Conservation (phyloP, 2,888 invertebrate genomes). For the Ryuthela nishihirai region DNA sequence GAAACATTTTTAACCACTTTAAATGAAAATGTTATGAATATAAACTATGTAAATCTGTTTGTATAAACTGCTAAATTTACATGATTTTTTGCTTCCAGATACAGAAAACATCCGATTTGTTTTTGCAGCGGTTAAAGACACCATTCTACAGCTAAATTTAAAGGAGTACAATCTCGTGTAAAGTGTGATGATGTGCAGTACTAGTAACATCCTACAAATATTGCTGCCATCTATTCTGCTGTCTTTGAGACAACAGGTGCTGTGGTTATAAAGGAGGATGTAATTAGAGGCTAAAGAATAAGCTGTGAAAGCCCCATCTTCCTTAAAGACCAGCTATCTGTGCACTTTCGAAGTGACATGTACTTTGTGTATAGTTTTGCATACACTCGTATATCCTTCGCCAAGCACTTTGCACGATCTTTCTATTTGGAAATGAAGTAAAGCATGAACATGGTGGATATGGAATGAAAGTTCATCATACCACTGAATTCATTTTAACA, state of each 20-base stretch:
- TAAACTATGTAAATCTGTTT: no score
- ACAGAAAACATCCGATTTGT: slow-evolving; percentile 99
- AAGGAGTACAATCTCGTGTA: slow-evolving; percentile 97
- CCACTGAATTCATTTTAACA: slow-evolving; percentile 7
- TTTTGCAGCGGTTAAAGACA: slow-evolving; percentile 99
- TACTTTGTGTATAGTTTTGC: no score
- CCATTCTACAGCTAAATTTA: slow-evolving; percentile 99
- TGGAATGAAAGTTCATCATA: neutral
- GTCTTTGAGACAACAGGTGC: no score
- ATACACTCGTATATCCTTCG: slow-evolving; percentile 18
- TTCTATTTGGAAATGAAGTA: no score
- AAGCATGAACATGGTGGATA: slow-evolving; percentile 2
- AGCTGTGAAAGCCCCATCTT: no score
- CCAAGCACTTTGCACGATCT: neutral
- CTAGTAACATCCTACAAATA: slow-evolving; percentile 22
- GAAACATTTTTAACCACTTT: no score
- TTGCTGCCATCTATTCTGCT: slow-evolving; percentile 2
- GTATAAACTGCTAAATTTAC: no score
- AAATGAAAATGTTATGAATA: no score
- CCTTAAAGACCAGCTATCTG: neutral
- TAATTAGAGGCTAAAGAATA: no score
- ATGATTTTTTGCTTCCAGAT: slow-evolving; percentile 69
- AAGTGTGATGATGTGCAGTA: slow-evolving; percentile 7
- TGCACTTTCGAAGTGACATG: no score
- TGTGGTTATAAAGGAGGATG: no score